Base-by-base conservation (phyloP, 2,888 invertebrate species). In the Pegoplata infirma region DNA sequence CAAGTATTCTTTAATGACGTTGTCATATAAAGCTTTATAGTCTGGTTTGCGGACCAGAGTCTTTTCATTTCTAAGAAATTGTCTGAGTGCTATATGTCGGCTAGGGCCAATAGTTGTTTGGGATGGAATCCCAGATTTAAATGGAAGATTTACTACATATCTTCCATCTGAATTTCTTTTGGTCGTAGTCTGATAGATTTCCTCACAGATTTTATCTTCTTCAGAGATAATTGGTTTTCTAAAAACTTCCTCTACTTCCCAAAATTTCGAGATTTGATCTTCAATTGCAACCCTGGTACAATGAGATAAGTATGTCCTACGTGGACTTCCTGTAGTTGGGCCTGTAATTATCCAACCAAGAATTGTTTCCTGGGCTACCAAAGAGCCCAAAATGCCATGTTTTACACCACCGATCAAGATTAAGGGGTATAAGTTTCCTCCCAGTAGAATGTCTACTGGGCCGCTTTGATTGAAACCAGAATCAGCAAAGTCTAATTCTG, bases 1-100 rank as follows among this genome's bases (percentile, higher is more conserved):
- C 46, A 76, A 44, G 40, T 81, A 82, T 46, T 82, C 80, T 17
- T 64, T 44, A 28, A 82, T 61, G 53, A 82, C 82, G 7, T 21
- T 17, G 5, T 51, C 46, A 16, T 82, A 83, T 51, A 80, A 63
- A 2, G 49, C 7, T 19, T 68, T 76, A 5, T 75, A 40, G 10
- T 77, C 32, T 1, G 66, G 19, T 3, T 10, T 23, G 1, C 25
- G 23, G 0, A 44, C 1, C 4, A 66, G 25, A 1, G 23, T 4
- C 10, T 3, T 12, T 10, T 53, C 28, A 16, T 28, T 53, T 28
- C 53, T 53, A 5, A 53, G 10, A 14, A 28, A 53, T 8, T 53
- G 53, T 3, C 19, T 12, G 1, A 58, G 21, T 21, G 56, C 56
- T 7, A 36, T 36, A 21, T 21, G 5, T 40, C 56, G 10, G n/a